Percentiles rank a stretch among this genome's conserved stretches.
phyloP scores from a whole-genome alignment of 1,140 invertebrate species.

The Ruditapes philippinarum region DNA sequence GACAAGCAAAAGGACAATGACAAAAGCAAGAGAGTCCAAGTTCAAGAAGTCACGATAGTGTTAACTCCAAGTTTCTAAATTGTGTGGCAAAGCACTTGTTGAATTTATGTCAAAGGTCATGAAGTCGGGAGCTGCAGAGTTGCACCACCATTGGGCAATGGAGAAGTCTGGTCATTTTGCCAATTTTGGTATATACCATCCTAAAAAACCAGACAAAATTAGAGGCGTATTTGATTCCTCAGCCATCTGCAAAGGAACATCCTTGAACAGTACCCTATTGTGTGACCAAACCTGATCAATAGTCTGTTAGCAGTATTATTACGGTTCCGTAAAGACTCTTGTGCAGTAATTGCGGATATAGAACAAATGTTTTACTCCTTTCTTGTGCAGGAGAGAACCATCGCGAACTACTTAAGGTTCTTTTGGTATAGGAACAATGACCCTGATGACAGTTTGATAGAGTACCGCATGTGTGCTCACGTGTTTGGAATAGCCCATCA shows the following conservation, averaged over 20 bases:
- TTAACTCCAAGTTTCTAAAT: constrained; percentile 17
- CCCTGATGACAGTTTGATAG: background rate
- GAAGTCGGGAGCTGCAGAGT: background rate
- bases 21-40: constrained; percentile 7
- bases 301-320: constrained; percentile 40
- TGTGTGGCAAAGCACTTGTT: constrained; percentile 32
- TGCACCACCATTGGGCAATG: background rate
- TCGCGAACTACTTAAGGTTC: constrained; percentile 30
- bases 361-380: constrained; percentile 31
- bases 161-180: constrained; percentile 35
- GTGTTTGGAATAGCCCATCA: constrained; percentile 33
- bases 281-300: constrained; percentile 25
- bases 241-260: constrained; percentile 25
- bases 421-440: constrained; percentile 43
- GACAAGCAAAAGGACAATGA: constrained; percentile 46
- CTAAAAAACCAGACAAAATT: constrained; percentile 54
- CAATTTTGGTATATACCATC: constrained; percentile 55
- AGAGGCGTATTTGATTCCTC: constrained; percentile 57
- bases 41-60: background rate
- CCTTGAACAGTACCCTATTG: constrained; percentile 36
- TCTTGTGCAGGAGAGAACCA: background rate
- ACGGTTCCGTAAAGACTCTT: constrained; percentile 54
- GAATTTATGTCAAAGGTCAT: constrained; percentile 49
- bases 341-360: constrained; percentile 57
- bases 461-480: constrained; percentile 62